These are phyloP conservation scores for Shargacucullia verbasci DNA, from an alignment of 2,888 invertebrate genomes.

Conservation along the genomic window DNA sequence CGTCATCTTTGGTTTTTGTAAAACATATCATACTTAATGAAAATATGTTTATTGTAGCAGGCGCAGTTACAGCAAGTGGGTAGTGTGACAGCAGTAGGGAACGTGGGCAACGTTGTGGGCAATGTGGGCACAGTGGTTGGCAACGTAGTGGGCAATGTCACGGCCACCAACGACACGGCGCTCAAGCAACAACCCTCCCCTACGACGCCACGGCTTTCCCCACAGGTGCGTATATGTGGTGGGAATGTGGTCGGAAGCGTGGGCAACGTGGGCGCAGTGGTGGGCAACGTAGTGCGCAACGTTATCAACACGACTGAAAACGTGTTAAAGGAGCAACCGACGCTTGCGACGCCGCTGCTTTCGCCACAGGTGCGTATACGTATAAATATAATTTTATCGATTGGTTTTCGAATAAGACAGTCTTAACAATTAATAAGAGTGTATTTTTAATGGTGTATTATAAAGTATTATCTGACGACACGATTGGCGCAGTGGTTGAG, in stretches of 20 bases:
- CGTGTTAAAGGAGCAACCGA: slow-evolving; percentile 79
- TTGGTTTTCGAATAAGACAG: no score
- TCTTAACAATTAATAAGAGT: no score
- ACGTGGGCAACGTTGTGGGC: slow-evolving; percentile 58
- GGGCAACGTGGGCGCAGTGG: slow-evolving; percentile 61
- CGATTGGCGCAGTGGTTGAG: no score
- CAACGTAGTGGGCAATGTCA: slow-evolving; percentile 58
- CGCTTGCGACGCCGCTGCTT: slow-evolving; percentile 79
- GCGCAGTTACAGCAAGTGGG: slow-evolving; percentile 91
- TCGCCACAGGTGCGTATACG: slow-evolving; percentile 77
- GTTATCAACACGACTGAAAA: slow-evolving; percentile 72
- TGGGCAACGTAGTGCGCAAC: slow-evolving; percentile 60
- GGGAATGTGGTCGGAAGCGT: slow-evolving; percentile 46
- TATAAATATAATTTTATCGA: not conserved
- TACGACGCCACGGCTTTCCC: slow-evolving; percentile 79
- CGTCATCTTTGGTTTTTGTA: not conserved
- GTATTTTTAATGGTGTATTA: no score
- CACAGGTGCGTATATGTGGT: slow-evolving; percentile 71
- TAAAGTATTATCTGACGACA: no score
- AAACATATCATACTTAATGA: not conserved
- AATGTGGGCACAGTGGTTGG: slow-evolving; percentile 62
- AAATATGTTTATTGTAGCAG: slow-evolving; percentile 83
- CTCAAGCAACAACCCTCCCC: slow-evolving; percentile 84
- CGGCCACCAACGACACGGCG: slow-evolving; percentile 71
- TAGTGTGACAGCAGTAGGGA: slow-evolving; percentile 65